Base-by-base conservation (phyloP, 2,797 vertebrate species). In the Takifugu ocellatus region DNA sequence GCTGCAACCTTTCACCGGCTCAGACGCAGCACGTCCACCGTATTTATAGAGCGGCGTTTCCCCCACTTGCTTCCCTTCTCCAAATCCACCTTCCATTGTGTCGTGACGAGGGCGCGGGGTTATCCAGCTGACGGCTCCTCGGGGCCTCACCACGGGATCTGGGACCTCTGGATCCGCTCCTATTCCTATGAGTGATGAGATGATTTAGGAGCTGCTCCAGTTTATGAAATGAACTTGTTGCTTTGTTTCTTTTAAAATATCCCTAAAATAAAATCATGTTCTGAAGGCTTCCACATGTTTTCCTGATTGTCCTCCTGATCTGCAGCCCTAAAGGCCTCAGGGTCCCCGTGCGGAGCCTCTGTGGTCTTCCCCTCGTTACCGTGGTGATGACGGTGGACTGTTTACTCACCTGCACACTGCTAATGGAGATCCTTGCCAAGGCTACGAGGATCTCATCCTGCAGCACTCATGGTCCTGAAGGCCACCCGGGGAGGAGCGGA, bases 41-140 rank as follows among this genome's bases (percentile, higher is more conserved):
- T 84, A 84, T 86, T 86, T 84, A 83, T 86, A 83, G 77, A 42
- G 3, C 17, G 77, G 73, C 70, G 83, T 81, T 83, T 82, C 78
- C 85, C 55, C 50, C 15, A 50, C 79, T 74, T 79, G 64, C 65
- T 72, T 64, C 62, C 66, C 68, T 78, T 68, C 59, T 68, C 74
- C 64, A 54, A 55, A 66, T 72, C 74, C 81, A 83, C 66, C 75
- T 77, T 70, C 79, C 67, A 84, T 84, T 88, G 84, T 87, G n/a
- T 42, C 47, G 49, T 55, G 72, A 62, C 9, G 61, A 68, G 76
- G 83, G 62, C 72, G 76, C 71, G 68, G 68, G 74, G 84, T 74
- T 49, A 65, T 49, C 62, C 49, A 63, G 73, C 5, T 75, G 83
- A 86, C 69, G 74, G 71, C 21, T 21, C 21, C 21, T 21, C 21